Conservation (phyloP, 1,140 invertebrate species). For the Cotesia glomerata region DNA sequence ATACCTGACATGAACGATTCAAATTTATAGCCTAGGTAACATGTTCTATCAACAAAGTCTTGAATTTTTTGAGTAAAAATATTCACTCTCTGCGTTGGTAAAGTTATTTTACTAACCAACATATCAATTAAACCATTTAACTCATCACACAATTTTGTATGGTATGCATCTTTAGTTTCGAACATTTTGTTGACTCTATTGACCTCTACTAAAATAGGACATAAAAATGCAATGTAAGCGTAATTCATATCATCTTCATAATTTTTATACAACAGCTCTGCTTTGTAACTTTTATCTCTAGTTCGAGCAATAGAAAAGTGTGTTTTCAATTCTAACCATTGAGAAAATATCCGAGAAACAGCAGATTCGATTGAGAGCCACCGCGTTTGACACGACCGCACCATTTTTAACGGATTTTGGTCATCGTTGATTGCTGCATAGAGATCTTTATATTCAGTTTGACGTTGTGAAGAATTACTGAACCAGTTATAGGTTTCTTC, state of each 20-base stretch:
- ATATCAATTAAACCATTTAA: conserved; percentile 22
- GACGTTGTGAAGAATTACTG: conserved; percentile 29
- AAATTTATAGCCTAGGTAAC: conserved; percentile 21
- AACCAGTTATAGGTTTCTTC: conserved; percentile 55
- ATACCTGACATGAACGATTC: conserved; percentile 7
- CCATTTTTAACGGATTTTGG: conserved; percentile 46
- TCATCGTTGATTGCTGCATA: conserved; percentile 49
- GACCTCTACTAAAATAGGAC: conserved; percentile 19
- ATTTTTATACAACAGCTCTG: conserved; percentile 2
- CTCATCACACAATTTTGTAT: conserved; percentile 9
- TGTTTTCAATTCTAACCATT: conserved; percentile 28
- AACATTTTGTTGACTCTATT: conserved; percentile 27
- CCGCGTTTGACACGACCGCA: conserved; percentile 44
- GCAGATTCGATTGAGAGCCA: conserved; percentile 31
- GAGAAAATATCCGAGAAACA: conserved; percentile 10
- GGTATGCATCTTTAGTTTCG: conserved; percentile 15
- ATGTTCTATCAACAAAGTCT: conserved; percentile 8
- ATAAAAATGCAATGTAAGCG: conserved; percentile 17
- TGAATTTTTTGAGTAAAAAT: conserved; percentile 17
- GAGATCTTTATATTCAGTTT: conserved; percentile 43
- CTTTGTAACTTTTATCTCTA: conserved; percentile 21
- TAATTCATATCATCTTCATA: conserved; percentile 19
- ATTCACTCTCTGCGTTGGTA: conserved; percentile 7
- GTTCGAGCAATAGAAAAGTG: conserved; percentile 16
- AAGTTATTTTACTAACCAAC: not conserved